Evolutionary conservation across 2,888 invertebrate genomes (phyloP).

Genomic region (Dendrolimus pini): DNA sequence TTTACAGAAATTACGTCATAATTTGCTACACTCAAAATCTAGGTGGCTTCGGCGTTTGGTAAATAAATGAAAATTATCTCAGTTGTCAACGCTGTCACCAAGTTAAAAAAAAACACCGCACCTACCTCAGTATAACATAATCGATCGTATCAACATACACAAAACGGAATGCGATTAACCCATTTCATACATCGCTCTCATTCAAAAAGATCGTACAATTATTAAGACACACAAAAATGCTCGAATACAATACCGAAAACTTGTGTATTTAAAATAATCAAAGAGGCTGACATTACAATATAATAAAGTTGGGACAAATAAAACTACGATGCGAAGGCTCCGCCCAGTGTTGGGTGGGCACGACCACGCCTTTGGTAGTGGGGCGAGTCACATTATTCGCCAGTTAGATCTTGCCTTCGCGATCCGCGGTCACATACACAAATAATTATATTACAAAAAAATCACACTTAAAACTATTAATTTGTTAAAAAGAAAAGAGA

Average conservation of each 20-base stretch:
- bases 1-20: too few relatives aligned
- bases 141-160: neutral
- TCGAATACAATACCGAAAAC: slow-evolving; percentile 43
- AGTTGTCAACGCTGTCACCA: neutral
- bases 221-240: slow-evolving; percentile 46
- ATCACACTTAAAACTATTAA: slow-evolving; percentile 4
- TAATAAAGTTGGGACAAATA: slow-evolving; percentile 55
- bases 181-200: slow-evolving; percentile 11
- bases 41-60: too few relatives aligned
- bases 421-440: slow-evolving; percentile 46
- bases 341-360: slow-evolving; percentile 36
- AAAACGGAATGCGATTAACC: slow-evolving; percentile 12
- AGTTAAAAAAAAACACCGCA: neutral
- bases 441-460: slow-evolving; percentile 15
- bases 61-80: too few relatives aligned
- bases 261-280: slow-evolving; percentile 54
- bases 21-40: too few relatives aligned
- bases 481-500: neutral
- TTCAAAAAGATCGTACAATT: slow-evolving; percentile 16
- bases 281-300: slow-evolving; percentile 62
- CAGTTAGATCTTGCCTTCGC: slow-evolving; percentile 59
- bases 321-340: slow-evolving; percentile 33
- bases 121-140: too few relatives aligned
- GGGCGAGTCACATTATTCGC: slow-evolving; percentile 45
- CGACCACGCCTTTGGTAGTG: slow-evolving; percentile 46